Conservation (phyloP, 2,888 invertebrate genomes). For the Panzeria rudis region DNA sequence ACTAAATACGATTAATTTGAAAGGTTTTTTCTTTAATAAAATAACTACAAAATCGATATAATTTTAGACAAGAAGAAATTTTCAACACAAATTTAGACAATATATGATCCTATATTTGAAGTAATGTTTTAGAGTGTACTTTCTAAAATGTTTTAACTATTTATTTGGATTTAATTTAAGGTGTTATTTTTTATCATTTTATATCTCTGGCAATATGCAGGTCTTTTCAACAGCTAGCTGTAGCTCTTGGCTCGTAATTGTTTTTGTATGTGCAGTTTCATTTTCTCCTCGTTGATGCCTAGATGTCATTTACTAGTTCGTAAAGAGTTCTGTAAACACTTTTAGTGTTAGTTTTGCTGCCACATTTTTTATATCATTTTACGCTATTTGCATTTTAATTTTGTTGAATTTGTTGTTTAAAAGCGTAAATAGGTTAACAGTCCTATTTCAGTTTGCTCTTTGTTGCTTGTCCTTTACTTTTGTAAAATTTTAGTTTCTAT, state of each 20-base stretch:
- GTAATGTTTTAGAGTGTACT: no score
- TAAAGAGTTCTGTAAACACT: conserved; percentile 68
- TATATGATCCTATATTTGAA: no score
- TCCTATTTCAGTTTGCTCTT: conserved; percentile 29
- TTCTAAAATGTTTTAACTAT: not conserved
- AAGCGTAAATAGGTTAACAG: conserved; percentile 61
- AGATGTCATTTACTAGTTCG: conserved; percentile 59
- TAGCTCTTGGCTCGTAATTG: not conserved
- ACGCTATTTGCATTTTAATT: conserved; percentile 20
- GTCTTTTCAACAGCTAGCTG: not conserved
- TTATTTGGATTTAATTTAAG: not conserved
- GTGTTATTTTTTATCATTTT: not conserved
- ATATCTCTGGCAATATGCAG: not conserved
- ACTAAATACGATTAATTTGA: no score
- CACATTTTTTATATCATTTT: conserved; percentile 20
- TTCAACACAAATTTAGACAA: no score
- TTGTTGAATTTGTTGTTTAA: conserved; percentile 19
- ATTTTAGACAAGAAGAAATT: no score
- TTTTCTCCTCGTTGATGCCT: conserved; percentile 1
- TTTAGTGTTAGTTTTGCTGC: conserved; percentile 53
- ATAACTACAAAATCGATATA: no score
- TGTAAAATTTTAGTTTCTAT: not conserved
- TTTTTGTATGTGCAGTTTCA: not conserved
- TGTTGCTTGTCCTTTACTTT: conserved; percentile 30
- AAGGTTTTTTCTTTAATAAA: no score